Conservation (phyloP, 1,140 invertebrate genomes). For the Conus ventricosus region DNA sequence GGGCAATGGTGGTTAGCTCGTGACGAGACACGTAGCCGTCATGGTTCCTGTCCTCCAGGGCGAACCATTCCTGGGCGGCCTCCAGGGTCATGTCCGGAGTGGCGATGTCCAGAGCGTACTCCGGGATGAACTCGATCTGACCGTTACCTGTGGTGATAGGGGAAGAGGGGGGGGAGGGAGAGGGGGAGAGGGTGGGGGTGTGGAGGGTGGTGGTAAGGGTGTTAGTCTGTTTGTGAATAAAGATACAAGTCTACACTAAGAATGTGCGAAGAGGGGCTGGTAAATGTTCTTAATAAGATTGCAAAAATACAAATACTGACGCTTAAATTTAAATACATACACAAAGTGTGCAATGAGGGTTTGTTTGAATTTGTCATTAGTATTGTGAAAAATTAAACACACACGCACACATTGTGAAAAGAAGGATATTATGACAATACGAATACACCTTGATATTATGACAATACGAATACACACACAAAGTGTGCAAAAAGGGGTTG, state of each 20-base stretch:
- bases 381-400: too few relatives aligned
- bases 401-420: too few relatives aligned
- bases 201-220: too few relatives aligned
- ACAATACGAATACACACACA: too few relatives aligned
- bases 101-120: conserved; percentile 61
- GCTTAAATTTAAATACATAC: too few relatives aligned
- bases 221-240: conserved; percentile 4
- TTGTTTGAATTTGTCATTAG: too few relatives aligned
- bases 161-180: not conserved
- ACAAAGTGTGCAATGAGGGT: too few relatives aligned
- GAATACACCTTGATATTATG: too few relatives aligned
- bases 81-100: conserved; percentile 53
- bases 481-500: too few relatives aligned
- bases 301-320: not conserved
- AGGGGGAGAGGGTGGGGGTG: too few relatives aligned
- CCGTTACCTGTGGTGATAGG: conserved; percentile 52
- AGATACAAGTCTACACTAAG: not conserved
- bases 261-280: not conserved
- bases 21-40: conserved; percentile 58
- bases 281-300: not conserved
- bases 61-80: conserved; percentile 61
- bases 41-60: conserved; percentile 57
- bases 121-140: conserved; percentile 63
- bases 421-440: too few relatives aligned
- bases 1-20: conserved; percentile 57